These are phyloP conservation scores for Paragorgia papillata DNA, from an alignment of 92 coral and sea anemone species.

Conservation along the genomic window DNA sequence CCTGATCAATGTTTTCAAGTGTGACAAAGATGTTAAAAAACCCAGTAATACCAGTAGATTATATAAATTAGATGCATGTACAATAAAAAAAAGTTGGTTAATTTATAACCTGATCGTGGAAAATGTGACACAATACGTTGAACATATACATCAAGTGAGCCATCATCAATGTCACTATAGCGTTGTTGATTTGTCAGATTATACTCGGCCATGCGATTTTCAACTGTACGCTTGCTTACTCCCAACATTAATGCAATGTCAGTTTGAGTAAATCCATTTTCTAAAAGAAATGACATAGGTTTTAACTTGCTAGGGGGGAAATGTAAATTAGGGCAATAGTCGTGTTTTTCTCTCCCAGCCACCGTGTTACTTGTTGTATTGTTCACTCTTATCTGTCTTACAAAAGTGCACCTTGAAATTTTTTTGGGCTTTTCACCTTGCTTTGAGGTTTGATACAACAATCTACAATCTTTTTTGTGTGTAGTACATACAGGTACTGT, in stretches of 20 bases:
- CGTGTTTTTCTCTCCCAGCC: not conserved
- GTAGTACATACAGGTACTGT: no score
- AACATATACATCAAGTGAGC: constrained; percentile 54
- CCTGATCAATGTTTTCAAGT: no score
- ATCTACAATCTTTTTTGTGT: no score
- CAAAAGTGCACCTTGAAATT: no score
- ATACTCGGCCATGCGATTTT: constrained; percentile 50
- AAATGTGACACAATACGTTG: constrained; percentile 52
- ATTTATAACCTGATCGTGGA: constrained; percentile 55
- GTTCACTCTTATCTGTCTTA: no score
- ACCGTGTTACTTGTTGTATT: constrained; percentile 15
- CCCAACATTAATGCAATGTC: constrained; percentile 65
- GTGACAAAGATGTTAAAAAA: no score
- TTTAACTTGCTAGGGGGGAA: not conserved
- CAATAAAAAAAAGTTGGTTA: no score
- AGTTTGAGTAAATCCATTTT: constrained; percentile 47
- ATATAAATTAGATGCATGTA: no score
- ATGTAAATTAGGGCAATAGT: no score
- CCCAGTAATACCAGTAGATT: no score
- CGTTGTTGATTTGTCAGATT: constrained; percentile 50
- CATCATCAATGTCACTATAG: constrained; percentile 54
- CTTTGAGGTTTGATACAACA: no score
- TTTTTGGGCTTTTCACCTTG: no score
- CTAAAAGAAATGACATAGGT: constrained; percentile 27
- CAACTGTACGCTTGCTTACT: constrained; percentile 60